These are phyloP conservation scores for Otolemur crassicaudatus DNA, from an alignment of 2,797 vertebrate genomes.

Conservation along the genomic window DNA sequence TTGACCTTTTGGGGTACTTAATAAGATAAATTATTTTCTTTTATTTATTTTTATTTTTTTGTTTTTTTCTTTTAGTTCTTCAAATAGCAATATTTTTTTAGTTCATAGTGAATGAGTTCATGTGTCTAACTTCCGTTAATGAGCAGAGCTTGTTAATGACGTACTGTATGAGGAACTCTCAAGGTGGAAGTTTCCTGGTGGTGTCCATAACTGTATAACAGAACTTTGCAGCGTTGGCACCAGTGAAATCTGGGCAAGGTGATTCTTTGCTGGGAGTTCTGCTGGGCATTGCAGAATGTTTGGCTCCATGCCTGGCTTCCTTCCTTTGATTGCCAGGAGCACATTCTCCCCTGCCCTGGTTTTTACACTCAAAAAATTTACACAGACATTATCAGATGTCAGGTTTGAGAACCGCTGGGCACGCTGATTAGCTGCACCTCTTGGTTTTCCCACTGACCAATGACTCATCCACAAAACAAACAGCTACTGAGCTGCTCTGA, in stretches of 20 bases:
- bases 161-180: neutral
- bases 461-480: neutral
- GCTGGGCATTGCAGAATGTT: neutral
- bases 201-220: neutral
- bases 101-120: neutral
- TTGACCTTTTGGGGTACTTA: neutral
- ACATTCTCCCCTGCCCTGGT: neutral
- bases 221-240: neutral
- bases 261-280: neutral
- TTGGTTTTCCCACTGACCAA: neutral
- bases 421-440: neutral
- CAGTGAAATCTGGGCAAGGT: neutral
- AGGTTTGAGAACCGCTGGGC: neutral
- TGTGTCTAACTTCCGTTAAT: neutral
- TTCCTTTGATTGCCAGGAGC: neutral
- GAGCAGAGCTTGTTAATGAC: neutral
- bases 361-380: neutral
- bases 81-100: neutral
- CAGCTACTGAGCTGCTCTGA: neutral
- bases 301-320: neutral
- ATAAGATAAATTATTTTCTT: neutral
- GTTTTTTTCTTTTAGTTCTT: constrained; percentile 3
- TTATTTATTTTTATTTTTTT: neutral
- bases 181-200: neutral
- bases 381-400: neutral